Conservation (phyloP, 2,113 vertebrate genomes). For the Cyphomyrus discorhynchus region DNA sequence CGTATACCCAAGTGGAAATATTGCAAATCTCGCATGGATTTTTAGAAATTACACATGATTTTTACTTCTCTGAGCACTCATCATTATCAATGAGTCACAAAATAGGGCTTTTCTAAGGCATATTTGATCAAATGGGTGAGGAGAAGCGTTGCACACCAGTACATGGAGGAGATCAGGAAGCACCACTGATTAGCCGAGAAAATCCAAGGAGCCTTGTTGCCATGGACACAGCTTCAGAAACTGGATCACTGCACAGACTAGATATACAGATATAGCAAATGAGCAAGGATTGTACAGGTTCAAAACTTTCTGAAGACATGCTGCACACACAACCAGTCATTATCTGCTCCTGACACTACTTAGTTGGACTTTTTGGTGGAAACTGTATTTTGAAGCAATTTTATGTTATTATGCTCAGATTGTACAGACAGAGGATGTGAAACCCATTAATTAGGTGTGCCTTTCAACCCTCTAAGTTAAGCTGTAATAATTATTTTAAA, state of each 20-base stretch:
- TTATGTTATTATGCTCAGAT: neutral
- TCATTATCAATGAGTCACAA: neutral
- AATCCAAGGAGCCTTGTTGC: slow-evolving; percentile 33
- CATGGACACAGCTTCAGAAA: slow-evolving; percentile 36
- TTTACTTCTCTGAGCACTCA: neutral
- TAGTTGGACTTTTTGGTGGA: neutral
- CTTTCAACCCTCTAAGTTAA: neutral
- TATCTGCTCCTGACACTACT: neutral
- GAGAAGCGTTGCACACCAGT: neutral
- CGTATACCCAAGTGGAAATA: neutral
- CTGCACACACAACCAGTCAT: neutral
- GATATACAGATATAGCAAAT: neutral
- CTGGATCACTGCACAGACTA: slow-evolving; percentile 5
- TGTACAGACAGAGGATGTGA: neutral
- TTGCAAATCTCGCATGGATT: neutral
- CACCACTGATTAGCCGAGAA: neutral
- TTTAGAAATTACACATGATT: neutral
- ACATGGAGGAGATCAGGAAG: neutral
- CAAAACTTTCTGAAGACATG: neutral
- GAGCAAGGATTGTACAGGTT: neutral
- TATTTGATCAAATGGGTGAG: neutral
- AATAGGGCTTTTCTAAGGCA: neutral
- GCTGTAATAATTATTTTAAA: neutral
- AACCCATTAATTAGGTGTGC: neutral
- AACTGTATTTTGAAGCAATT: neutral